These are phyloP conservation scores for Chlamydotis undulata DNA, from an alignment of 2,113 vertebrate genomes.

Conservation along the genomic window DNA sequence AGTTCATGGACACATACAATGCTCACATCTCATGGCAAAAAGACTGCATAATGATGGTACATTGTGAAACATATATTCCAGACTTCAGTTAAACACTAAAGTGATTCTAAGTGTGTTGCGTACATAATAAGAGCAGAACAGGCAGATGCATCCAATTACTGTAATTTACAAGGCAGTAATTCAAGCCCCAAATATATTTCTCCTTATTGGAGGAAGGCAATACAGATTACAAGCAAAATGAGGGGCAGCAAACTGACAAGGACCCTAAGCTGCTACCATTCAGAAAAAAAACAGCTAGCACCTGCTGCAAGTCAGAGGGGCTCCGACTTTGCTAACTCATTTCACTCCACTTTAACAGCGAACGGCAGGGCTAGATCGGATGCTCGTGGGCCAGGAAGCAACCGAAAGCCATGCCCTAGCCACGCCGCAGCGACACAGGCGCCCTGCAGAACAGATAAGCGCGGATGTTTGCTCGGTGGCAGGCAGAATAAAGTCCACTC, in stretches of 20 bases:
- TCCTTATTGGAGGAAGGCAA: background rate
- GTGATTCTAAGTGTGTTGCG: conserved; percentile 31
- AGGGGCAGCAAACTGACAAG: background rate
- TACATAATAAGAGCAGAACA: background rate
- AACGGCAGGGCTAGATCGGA: background rate
- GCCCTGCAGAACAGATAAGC: background rate
- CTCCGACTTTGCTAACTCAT: background rate
- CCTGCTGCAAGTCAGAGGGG: background rate
- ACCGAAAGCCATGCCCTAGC: fast-evolving
- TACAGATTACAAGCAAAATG: background rate
- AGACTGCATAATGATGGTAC: background rate
- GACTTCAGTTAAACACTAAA: background rate
- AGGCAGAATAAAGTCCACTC: background rate
- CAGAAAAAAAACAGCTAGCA: background rate
- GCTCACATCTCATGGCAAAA: background rate
- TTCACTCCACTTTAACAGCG: background rate
- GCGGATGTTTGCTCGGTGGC: background rate
- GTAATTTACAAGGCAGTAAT: conserved; percentile 59
- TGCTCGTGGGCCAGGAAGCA: background rate
- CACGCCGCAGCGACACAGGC: fast-evolving
- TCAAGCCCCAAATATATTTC: conserved; percentile 9
- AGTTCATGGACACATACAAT: background rate
- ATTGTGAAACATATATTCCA: conserved; percentile 14
- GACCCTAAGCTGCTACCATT: conserved; percentile 2
- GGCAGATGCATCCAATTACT: conserved; percentile 47